Conservation (phyloP, 2,113 vertebrate species). For the Tragelaphus scriptus region DNA sequence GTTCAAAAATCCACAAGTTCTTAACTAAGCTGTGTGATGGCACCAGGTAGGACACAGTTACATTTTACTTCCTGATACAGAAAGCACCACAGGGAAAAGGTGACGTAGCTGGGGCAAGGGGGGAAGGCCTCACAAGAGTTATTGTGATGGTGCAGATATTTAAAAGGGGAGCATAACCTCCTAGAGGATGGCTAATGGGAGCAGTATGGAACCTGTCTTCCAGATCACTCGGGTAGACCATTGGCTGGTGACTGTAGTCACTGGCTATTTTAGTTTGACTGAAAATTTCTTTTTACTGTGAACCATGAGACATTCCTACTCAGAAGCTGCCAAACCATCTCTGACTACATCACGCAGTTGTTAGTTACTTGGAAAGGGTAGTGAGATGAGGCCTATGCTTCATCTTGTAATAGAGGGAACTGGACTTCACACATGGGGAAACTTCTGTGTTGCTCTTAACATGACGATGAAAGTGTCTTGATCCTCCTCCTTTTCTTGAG, state of each 20-base stretch:
- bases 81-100: background rate
- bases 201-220: background rate
- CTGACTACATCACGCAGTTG: background rate
- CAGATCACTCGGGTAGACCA: fast-evolving
- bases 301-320: background rate
- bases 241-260: background rate
- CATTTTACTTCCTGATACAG: background rate
- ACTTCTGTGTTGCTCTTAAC: background rate
- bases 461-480: background rate
- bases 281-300: background rate
- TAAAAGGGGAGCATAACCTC: background rate
- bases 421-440: background rate
- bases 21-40: background rate
- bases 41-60: background rate
- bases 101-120: background rate
- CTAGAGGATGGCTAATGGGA: background rate
- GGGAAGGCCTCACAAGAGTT: background rate
- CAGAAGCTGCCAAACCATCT: background rate
- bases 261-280: background rate
- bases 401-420: background rate
- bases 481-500: background rate
- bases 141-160: background rate
- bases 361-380: background rate
- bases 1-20: background rate
- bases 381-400: background rate